phyloP scores from a whole-genome alignment of 2,888 invertebrate genomes.

The Aphodius granarius region DNA sequence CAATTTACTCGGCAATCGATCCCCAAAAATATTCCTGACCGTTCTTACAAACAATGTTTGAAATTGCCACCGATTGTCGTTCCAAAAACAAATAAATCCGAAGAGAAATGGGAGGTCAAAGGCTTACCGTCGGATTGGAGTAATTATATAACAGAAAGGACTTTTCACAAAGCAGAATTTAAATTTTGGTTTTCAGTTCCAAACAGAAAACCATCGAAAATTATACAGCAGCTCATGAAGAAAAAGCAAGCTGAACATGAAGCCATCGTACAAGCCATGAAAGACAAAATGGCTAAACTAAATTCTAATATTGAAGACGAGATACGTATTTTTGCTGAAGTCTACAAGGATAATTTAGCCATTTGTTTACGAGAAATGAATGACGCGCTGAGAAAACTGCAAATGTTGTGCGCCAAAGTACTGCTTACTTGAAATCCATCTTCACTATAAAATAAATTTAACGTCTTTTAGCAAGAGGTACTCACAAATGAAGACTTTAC shows the following conservation, averaged over 20 bases:
- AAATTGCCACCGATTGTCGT: conserved; percentile 2
- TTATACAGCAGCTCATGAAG: conserved; percentile 5
- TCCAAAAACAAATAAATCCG: neutral
- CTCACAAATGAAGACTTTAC: conserved; percentile 8
- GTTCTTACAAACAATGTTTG: neutral
- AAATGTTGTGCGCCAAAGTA: neutral
- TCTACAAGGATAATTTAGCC: conserved; percentile 18
- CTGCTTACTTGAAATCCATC: neutral
- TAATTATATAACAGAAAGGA: neutral
- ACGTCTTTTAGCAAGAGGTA: conserved; percentile 10
- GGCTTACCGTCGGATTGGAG: conserved; percentile 25
- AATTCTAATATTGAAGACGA: conserved; percentile 21
- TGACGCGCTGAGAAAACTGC: conserved; percentile 5
- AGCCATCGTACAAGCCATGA: conserved; percentile 15
- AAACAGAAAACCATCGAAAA: conserved; percentile 16
- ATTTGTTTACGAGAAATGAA: conserved; percentile 5
- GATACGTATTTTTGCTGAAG: conserved; percentile 10
- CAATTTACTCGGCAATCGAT: neutral
- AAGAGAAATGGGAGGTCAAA: conserved; percentile 19
- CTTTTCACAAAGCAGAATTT: neutral
- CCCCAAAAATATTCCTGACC: neutral
- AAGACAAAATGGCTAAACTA: conserved; percentile 5
- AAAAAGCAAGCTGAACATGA: conserved; percentile 18
- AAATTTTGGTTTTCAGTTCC: conserved; percentile 11
- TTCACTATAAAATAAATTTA: neutral